Evolutionary conservation across 2,797 vertebrate species (phyloP), one percentile per base, ranked within the genome.

Genomic region (Gallinago stenura): DNA sequence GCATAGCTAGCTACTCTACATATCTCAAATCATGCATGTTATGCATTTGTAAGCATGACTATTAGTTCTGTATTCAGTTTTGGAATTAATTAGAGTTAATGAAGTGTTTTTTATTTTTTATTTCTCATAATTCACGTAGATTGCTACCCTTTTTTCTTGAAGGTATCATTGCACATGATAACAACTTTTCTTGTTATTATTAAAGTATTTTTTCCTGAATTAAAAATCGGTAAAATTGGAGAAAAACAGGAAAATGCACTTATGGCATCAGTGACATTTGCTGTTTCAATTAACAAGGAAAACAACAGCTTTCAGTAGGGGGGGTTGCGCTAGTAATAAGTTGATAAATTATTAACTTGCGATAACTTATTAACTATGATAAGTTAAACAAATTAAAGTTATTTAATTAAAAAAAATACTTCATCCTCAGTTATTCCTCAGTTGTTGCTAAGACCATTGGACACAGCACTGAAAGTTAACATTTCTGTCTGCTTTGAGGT

Each of bases 221-320:
- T 24, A 69, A 62, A 70, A 89, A 30, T 26, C 8, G 17, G 6
- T 13, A 45, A 89, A 71, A 82, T 30, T 41, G 14, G 35, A 81
- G n/a, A 83, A 83, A 87, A 78, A 2, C 24, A 53, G 31, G 11
- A 46, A 83, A 79, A 65, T 1, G 0, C 11, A n/a, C 22, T 92
- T 56, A 53, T 3, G 39, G 39, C 65, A 68, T 73, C 35, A 22
- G 28, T 83, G 78, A 81, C 73, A 60, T 83, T 89, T 83, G 35
- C n/a, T 83, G 19, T 50, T 80, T 65, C 83, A 92, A 77, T 83
- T 90, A 92, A 51, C 14, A 80, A 70, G 43, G 56, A 58, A 86
- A 90, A 81, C 48, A 88, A 70, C 57, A 73, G 48, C 58, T 90
- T 56, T 83, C 48, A 92, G 54, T 60, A 87, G 41, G 77, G 64